phyloP scores from a whole-genome alignment of 2,113 vertebrate genomes.

The Plestiodon gilberti region DNA sequence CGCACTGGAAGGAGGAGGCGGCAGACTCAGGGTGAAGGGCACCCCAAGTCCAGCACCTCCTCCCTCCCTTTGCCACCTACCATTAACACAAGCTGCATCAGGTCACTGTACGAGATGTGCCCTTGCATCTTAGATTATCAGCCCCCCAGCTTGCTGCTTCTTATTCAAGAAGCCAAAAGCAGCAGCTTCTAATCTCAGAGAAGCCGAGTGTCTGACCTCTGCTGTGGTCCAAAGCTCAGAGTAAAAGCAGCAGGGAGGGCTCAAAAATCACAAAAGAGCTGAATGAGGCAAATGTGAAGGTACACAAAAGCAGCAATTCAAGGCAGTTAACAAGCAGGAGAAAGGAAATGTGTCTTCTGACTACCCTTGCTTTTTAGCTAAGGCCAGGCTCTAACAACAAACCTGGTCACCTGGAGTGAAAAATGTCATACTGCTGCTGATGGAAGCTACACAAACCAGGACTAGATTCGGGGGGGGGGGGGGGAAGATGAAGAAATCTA shows the following conservation, averaged over 20 bases:
- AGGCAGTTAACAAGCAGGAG: neutral
- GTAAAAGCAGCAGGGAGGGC: neutral
- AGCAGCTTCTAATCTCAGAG: conserved; percentile 21
- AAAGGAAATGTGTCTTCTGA: neutral
- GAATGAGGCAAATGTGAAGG: neutral
- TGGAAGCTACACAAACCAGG: no score
- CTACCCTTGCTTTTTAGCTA: neutral
- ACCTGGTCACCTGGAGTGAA: neutral
- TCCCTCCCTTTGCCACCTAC: no score
- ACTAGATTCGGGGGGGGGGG: no score
- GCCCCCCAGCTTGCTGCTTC: conserved; percentile 18
- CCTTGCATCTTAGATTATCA: conserved; percentile 44
- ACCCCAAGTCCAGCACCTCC: no score
- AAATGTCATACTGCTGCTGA: neutral
- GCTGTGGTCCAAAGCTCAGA: neutral
- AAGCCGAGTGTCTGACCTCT: conserved; percentile 13
- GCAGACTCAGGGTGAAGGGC: no score
- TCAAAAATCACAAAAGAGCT: rapidly evolving
- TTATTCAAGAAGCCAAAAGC: conserved; percentile 1
- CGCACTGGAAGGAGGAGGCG: no score
- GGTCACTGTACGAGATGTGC: neutral
- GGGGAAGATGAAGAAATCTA: no score
- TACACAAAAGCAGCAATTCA: neutral
- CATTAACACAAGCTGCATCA: no score
- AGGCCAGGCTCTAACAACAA: neutral